Evolutionary conservation across 1,140 invertebrate genomes (phyloP).

Genomic region (Drosophila quadrilineata): DNA sequence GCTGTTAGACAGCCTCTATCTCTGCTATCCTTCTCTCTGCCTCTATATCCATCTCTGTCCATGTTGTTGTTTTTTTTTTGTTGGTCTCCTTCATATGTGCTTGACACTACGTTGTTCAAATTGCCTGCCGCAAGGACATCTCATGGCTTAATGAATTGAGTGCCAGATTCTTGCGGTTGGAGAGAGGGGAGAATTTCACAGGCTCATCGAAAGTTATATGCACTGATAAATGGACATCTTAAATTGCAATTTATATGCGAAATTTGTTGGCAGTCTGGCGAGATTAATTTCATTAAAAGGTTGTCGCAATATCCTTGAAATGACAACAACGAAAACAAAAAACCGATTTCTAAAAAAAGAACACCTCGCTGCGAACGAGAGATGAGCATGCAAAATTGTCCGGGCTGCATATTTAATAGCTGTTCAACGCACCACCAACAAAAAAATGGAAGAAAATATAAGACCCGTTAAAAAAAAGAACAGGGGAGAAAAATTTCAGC

Average conservation of each 20-base stretch:
- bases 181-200: neutral
- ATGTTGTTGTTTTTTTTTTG: neutral
- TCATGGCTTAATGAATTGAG: conserved; percentile 31
- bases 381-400: conserved; percentile 19
- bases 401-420: conserved; percentile 34
- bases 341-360: neutral
- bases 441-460: no score
- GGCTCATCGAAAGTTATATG: conserved; percentile 34
- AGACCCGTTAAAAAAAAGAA: conserved; percentile 12
- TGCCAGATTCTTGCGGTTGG: conserved; percentile 2
- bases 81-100: neutral
- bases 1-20: no score
- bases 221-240: conserved; percentile 42
- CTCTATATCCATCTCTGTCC: conserved; percentile 7
- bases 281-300: conserved; percentile 48
- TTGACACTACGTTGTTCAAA: conserved; percentile 1
- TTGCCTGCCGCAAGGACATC: neutral
- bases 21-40: no score
- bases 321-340: conserved; percentile 6
- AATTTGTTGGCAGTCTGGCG: conserved; percentile 25
- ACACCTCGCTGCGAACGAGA: no score
- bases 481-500: neutral
- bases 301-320: conserved; percentile 44
- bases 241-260: conserved; percentile 50
- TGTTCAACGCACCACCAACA: conserved; percentile 4